Base-by-base conservation (phyloP, 2,888 invertebrate genomes). In the Horisme vitalbata region DNA sequence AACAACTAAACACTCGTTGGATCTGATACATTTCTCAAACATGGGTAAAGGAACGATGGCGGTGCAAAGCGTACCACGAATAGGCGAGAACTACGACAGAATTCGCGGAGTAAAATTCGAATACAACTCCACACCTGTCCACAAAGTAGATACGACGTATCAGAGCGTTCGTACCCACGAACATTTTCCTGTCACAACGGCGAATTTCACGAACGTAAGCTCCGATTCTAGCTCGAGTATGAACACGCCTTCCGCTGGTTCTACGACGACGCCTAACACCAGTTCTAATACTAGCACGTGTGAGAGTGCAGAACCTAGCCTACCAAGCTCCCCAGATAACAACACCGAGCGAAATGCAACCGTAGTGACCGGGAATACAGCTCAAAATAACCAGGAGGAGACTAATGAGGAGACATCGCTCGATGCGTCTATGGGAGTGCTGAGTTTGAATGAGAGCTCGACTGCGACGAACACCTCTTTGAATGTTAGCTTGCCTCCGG, bases 231-330 rank as follows among this genome's bases (percentile, higher is more conserved):
- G 93, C 67, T 94, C 94, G 0, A 93, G 93, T 37, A 90, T 92
- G 53, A 94, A 93, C 50, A 94, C 93, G 0, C 81, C 85, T 0
- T 83, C 86, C 0, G 72, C 88, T 0, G 90, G 90, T 54, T 93
- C 94, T 0, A 92, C 92, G 0, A 93, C 93, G 0, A 93, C 94
- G 0, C 93, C 94, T 0, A 93, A 94, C 11, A 93, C 93, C 0
- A 94, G 94, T 38, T 93, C 94, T 0, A 91, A 93, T 51, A 93
- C 93, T 0, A 94, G 94, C 63, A 93, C 93, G 13, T 94, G 94
- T 11, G 88, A 86, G 27, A 94, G 94, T 66, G 93, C 93, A 4
- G 93, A 94, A 18, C 94, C 95, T 0, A 94, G 94, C 55, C 92
- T 95, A 41, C 95, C 95, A 0, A 92, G 93, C 31, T 93, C 93